Evolutionary conservation across 2,888 invertebrate genomes (phyloP).

Genomic region (Aporophyla nigra): DNA sequence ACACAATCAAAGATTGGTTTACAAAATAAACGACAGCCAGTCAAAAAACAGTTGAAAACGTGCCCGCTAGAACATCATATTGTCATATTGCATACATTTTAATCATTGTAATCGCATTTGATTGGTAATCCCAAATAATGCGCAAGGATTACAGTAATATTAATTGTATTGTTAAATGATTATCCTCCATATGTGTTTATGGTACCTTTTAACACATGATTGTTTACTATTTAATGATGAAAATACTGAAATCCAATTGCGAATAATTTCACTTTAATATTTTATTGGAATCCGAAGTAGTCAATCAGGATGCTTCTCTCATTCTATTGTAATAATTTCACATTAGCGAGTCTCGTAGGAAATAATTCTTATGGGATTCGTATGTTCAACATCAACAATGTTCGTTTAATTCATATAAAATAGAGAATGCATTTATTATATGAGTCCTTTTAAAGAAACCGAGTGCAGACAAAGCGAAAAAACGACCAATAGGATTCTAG

Average conservation of each 20-base stretch:
- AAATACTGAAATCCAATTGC: not conserved
- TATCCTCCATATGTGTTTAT: not conserved
- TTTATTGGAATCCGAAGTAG: not conserved
- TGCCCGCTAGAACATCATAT: not conserved
- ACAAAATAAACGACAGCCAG: not conserved
- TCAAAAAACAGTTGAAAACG: not conserved
- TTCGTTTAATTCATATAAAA: not conserved
- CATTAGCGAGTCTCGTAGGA: not conserved
- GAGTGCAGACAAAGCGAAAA: not conserved
- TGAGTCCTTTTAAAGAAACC: not conserved
- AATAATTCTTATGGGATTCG: not conserved
- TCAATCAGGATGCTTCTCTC: not conserved
- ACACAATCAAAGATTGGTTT: too few species aligned
- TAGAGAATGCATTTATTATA: not conserved
- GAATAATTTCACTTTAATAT: not conserved
- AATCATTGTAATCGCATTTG: constrained; percentile 9
- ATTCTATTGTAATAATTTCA: not conserved
- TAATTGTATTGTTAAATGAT: not conserved
- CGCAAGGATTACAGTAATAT: not conserved
- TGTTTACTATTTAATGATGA: not conserved
- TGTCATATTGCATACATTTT: not conserved
- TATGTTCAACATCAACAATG: too few species aligned
- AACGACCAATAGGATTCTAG: not conserved
- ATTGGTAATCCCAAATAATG: constrained; percentile 12
- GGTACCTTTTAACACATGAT: not conserved